Percentiles rank a stretch among this genome's conserved stretches.
Conservation (phyloP, 2,113 vertebrate genomes). For the Gadus chalcogrammus region DNA sequence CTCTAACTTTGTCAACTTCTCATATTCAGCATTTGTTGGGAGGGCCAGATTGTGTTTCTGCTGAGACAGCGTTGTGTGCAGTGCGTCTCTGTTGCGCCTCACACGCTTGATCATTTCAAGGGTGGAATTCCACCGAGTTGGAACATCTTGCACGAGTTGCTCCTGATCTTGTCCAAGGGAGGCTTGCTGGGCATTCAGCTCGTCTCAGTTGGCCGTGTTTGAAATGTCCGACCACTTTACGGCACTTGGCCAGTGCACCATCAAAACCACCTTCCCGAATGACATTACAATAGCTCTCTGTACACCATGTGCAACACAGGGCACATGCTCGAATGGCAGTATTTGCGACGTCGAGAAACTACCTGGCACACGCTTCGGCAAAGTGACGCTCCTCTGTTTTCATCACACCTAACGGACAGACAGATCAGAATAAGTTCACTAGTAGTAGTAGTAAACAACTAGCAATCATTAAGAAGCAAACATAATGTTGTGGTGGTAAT, state of each 20-base stretch:
- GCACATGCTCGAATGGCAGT: slow-evolving; percentile 18
- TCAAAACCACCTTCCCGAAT: not conserved
- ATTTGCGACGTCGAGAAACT: not conserved
- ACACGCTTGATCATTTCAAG: not conserved
- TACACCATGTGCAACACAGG: not conserved
- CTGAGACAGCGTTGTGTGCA: too few species aligned
- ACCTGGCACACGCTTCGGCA: not conserved
- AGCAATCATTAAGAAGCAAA: too few species aligned
- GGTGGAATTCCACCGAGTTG: too few species aligned
- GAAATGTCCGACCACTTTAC: not conserved
- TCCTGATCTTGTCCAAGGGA: not conserved
- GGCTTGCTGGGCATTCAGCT: not conserved
- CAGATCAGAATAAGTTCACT: too few species aligned
- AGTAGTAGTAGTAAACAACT: too few species aligned
- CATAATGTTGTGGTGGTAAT: too few species aligned
- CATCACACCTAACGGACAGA: too few species aligned
- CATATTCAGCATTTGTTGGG: not conserved
- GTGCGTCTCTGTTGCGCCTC: not conserved
- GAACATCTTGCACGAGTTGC: not conserved
- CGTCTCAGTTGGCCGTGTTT: too few species aligned
- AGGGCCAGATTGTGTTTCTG: not conserved
- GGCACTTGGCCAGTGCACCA: not conserved
- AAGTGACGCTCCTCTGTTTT: not conserved
- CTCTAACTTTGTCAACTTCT: not conserved
- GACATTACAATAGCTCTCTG: slow-evolving; percentile 1